Base-by-base conservation (phyloP, 1,140 invertebrate genomes). In the Drosophila sproati region DNA sequence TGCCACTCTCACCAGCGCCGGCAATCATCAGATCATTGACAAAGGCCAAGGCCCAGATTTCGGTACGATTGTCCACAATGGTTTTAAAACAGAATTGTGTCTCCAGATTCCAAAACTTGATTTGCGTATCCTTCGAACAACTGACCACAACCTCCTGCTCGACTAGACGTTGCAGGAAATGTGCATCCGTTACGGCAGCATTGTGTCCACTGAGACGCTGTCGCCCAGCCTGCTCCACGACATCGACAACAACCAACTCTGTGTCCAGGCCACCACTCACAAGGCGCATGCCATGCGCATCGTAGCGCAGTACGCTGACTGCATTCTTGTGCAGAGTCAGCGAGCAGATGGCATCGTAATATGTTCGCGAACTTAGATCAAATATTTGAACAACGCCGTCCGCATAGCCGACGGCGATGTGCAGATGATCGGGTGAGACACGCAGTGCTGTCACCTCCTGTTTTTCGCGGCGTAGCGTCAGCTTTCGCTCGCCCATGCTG, bases 81-180 rank as follows among this genome's bases (percentile, higher is more conserved):
- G 99, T 99, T 92, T 97, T 97, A 83, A 99, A 99, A 93, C 98
- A 99, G 90, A 98, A 97, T 83, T 98, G 96, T 29, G 97, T 98
- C 73, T 97, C 96, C 60, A 99, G 93, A 94, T 99, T 98, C 98
- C 98, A 99, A 92, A 99, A 98, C 92, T 99, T 99, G 0, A 99
- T 95, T 92, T 97, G 97, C 10, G 96, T 96, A 93, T 99, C 99
- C 93, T 98, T 98, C 2, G 98, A 99, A 57, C 96, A 95, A 75
- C 98, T 97, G 6, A 99, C 94, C 77, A 98, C 95, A 82, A 98
- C 96, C 45, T 95, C 94, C 34, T 93, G 91, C 56, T 90, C 85
- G 6, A 82, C 89, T 4, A 92, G 50, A 35, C 95, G 93, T 32
- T 95, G 95, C 86, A 99, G 95, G 91, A 99, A 99, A 7, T 94